Conservation (phyloP, 2,797 vertebrate genomes). For the Neolamprologus multifasciatus region DNA sequence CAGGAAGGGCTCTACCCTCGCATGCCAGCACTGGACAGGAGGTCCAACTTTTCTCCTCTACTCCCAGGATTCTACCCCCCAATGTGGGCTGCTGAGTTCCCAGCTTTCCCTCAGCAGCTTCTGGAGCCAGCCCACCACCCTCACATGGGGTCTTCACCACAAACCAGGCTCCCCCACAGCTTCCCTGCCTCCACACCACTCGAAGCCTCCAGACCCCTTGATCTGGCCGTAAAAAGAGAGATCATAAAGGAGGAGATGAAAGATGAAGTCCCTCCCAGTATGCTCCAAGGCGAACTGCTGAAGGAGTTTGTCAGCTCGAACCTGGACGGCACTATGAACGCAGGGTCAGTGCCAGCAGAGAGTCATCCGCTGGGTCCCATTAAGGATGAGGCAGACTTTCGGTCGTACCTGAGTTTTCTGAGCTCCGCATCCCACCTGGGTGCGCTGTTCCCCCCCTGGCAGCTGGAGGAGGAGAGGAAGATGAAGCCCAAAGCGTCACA, state of each 20-base stretch:
- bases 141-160: constrained; percentile 24
- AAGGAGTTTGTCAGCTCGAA: constrained; percentile 86
- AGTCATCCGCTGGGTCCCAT: constrained; percentile 81
- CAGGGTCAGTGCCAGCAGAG: constrained; percentile 45
- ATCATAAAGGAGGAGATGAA: constrained; percentile 95
- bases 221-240: constrained; percentile 91
- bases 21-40: constrained; percentile 81
- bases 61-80: constrained; percentile 89
- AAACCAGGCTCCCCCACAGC: constrained; percentile 31
- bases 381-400: constrained; percentile 91
- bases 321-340: constrained; percentile 32
- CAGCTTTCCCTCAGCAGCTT: constrained; percentile 82
- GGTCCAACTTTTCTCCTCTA: constrained; percentile 83
- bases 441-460: constrained; percentile 92
- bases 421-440: constrained; percentile 89
- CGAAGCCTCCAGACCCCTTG: constrained; percentile 80
- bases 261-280: constrained; percentile 81
- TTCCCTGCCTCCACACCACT: constrained; percentile 39
- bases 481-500: constrained; percentile 98
- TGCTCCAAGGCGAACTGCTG: constrained; percentile 87
- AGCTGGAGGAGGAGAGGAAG: constrained; percentile 94
- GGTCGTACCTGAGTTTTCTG: constrained; percentile 92
- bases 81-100: constrained; percentile 87
- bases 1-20: constrained; percentile 94
- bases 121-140: constrained; percentile 70